phyloP scores from a whole-genome alignment of 1,140 invertebrate species.

The Heliconius melpomene region DNA sequence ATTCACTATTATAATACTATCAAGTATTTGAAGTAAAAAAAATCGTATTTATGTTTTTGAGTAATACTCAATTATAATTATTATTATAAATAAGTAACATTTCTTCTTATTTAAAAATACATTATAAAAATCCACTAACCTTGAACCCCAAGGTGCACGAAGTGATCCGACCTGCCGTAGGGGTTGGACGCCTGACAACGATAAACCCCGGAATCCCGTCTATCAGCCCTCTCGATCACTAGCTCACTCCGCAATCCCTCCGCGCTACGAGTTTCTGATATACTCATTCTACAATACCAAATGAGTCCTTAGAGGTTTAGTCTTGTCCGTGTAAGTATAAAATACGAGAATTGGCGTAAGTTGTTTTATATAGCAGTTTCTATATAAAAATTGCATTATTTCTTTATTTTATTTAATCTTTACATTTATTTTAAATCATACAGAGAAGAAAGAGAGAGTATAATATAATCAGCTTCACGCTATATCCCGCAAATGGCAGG shows the following conservation, averaged over 20 bases:
- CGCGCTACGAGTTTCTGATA: conserved; percentile 85
- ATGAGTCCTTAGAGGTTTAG: neutral
- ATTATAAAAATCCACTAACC: conserved; percentile 77
- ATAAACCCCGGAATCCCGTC: conserved; percentile 92
- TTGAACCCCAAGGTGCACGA: conserved; percentile 92
- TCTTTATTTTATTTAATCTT: neutral
- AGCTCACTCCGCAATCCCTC: conserved; percentile 86
- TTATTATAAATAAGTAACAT: too few relatives aligned
- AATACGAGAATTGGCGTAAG: too few relatives aligned
- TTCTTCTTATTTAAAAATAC: too few relatives aligned
- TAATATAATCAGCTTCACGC: too few relatives aligned
- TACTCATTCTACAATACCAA: conserved; percentile 64
- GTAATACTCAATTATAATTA: too few relatives aligned
- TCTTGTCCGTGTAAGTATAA: neutral
- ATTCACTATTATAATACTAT: too few relatives aligned
- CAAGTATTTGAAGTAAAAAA: too few relatives aligned
- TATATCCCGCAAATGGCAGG: too few relatives aligned
- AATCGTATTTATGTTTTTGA: too few relatives aligned
- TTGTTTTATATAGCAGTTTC: too few relatives aligned
- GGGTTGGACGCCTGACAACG: conserved; percentile 92
- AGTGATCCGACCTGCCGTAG: conserved; percentile 91
- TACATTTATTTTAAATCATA: neutral
- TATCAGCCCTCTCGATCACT: conserved; percentile 85
- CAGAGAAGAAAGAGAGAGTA: too few relatives aligned
- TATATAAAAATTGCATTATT: too few relatives aligned